Conservation (phyloP, 2,113 vertebrate species). For the Protomyctophum bolini region DNA sequence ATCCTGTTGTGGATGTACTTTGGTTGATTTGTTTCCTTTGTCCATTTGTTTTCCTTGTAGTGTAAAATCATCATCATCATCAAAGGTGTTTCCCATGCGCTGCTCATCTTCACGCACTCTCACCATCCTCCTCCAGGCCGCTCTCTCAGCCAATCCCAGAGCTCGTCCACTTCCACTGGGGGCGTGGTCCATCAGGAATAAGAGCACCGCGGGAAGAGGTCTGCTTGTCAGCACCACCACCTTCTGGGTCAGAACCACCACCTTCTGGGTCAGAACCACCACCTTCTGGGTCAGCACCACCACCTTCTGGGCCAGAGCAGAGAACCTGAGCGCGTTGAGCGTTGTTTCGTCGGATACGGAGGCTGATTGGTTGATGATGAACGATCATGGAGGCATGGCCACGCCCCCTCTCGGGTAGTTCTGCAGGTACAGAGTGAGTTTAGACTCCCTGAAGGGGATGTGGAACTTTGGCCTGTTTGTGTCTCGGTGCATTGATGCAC, state of each 20-base stretch:
- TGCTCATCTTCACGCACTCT: too few relatives aligned
- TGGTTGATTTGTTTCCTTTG: too few relatives aligned
- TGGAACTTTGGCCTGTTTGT: slow-evolving; percentile 87
- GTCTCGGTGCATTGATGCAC: slow-evolving; percentile 90
- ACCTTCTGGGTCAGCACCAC: too few relatives aligned
- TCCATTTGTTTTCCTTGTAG: too few relatives aligned
- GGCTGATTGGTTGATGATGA: slow-evolving; percentile 83
- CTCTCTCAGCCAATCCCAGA: too few relatives aligned
- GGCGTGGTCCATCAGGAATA: too few relatives aligned
- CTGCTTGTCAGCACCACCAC: slow-evolving; percentile 23
- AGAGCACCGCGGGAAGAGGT: too few relatives aligned
- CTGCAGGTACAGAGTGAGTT: slow-evolving; percentile 88
- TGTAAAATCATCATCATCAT: too few relatives aligned
- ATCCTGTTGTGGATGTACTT: too few relatives aligned
- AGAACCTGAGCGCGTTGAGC: slow-evolving; percentile 86
- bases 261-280: slow-evolving; percentile 87
- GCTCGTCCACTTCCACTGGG: too few relatives aligned
- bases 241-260: slow-evolving; percentile 87
- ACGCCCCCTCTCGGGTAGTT: slow-evolving; percentile 82
- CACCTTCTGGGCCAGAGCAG: slow-evolving; percentile 85
- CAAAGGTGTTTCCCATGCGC: too few relatives aligned
- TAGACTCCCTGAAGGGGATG: slow-evolving; percentile 90
- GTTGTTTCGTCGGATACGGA: slow-evolving; percentile 88
- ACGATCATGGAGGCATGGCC: slow-evolving; percentile 85
- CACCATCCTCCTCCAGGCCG: too few relatives aligned